A percentile compares a stretch with the other conserved stretches of the same genome.
These are phyloP conservation scores for Calliopsis andreniformis DNA, from an alignment of 1,140 invertebrate species.

Conservation along the genomic window DNA sequence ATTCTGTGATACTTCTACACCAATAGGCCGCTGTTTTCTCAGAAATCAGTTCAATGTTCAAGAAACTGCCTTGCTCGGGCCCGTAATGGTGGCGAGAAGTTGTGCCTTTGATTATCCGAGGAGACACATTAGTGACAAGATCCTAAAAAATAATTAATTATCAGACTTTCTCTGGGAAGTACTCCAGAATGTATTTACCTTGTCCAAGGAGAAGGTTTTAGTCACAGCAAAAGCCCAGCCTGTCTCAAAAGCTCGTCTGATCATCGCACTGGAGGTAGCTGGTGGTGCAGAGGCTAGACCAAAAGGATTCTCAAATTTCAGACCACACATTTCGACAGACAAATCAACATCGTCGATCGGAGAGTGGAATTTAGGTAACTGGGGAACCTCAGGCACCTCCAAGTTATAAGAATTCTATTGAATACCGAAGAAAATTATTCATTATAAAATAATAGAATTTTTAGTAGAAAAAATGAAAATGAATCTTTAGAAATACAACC, in stretches of 20 bases:
- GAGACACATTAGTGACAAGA: slow-evolving; percentile 97
- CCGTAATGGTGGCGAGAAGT: slow-evolving; percentile 96
- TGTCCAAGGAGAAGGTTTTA: slow-evolving; percentile 97
- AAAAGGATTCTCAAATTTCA: slow-evolving; percentile 98
- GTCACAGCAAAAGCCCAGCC: slow-evolving; percentile 98
- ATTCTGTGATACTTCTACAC: slow-evolving; percentile 92
- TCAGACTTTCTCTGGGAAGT: neutral
- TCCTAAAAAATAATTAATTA: slow-evolving; percentile 84
- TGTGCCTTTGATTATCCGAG: slow-evolving; percentile 95
- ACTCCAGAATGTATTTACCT: slow-evolving; percentile 83
- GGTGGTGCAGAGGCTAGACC: slow-evolving; percentile 98
- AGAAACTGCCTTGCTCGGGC: slow-evolving; percentile 96
- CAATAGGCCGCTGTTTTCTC: slow-evolving; percentile 98
- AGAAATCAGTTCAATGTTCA: slow-evolving; percentile 99
- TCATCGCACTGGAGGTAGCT: slow-evolving; percentile 97
- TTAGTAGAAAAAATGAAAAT: neutral
- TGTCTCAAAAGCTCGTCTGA: slow-evolving; percentile 94
- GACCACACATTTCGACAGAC: slow-evolving; percentile 94
- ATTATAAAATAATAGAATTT: neutral
- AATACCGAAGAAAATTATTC: neutral
- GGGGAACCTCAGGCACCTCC: slow-evolving; percentile 84
- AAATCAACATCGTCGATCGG: slow-evolving; percentile 97
- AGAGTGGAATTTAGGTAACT: slow-evolving; percentile 95
- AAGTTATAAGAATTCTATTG: slow-evolving; percentile 83
- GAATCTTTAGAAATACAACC: slow-evolving; percentile 11